These are phyloP conservation scores for Botia almorhae DNA, from an alignment of 2,797 vertebrate genomes.

Conservation along the genomic window DNA sequence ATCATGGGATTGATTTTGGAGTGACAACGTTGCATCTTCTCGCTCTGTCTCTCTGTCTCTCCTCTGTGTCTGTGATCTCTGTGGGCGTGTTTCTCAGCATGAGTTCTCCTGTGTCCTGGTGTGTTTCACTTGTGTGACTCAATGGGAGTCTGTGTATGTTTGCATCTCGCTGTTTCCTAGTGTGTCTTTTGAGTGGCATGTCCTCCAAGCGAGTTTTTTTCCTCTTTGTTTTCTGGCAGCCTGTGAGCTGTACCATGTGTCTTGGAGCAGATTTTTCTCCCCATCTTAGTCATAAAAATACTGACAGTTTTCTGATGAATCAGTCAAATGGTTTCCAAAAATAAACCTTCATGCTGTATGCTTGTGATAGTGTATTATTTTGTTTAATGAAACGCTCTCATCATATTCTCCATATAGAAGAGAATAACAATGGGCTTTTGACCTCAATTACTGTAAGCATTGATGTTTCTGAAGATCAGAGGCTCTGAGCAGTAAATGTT, in stretches of 20 bases:
- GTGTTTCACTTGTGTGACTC: conserved; percentile 28
- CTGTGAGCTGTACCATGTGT: conserved; percentile 33
- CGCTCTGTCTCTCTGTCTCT: conserved; percentile 2
- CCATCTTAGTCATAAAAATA: conserved; percentile 22
- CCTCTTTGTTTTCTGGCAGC: conserved; percentile 5
- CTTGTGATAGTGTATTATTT: conserved; percentile 28
- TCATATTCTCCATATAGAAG: neutral
- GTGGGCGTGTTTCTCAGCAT: conserved; percentile 53
- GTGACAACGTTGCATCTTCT: conserved; percentile 29
- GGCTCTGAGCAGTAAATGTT: conserved; percentile 35
- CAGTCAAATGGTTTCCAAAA: conserved; percentile 30
- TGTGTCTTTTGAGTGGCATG: conserved; percentile 14
- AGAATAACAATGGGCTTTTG: neutral
- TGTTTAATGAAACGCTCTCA: neutral
- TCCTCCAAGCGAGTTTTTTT: conserved; percentile 10
- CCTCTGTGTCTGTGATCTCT: conserved; percentile 49
- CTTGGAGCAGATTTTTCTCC: conserved; percentile 18
- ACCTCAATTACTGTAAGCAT: neutral
- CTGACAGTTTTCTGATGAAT: conserved; percentile 41
- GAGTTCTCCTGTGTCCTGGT: conserved; percentile 43
- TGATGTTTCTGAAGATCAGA: neutral
- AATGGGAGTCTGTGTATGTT: conserved; percentile 38
- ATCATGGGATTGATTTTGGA: conserved; percentile 53
- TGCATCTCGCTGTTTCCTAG: conserved; percentile 32
- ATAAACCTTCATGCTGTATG: neutral